Conservation (phyloP, 2,113 vertebrate genomes). For the Ceyx melanurus region DNA sequence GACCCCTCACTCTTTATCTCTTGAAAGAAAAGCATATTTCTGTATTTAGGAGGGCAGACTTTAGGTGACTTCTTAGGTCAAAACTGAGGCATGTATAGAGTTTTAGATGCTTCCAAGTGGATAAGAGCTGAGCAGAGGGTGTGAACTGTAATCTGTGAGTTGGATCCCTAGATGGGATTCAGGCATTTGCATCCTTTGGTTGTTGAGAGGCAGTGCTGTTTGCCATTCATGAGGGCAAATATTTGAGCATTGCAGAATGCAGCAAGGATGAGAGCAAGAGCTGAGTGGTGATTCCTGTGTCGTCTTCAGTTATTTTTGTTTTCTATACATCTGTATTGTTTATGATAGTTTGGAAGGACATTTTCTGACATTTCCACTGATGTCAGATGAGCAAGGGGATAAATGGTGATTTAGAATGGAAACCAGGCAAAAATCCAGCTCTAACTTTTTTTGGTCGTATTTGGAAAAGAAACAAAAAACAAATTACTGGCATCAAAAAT, state of each 20-base stretch:
- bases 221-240: neutral
- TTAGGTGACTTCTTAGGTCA: neutral
- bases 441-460: neutral
- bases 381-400: neutral
- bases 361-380: neutral
- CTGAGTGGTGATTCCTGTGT: neutral
- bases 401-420: conserved; percentile 12
- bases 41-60: neutral
- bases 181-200: neutral
- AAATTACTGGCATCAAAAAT: conserved; percentile 7
- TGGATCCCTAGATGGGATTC: neutral
- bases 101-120: neutral
- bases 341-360: neutral
- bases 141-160: neutral
- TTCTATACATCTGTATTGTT: neutral
- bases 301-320: neutral
- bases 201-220: neutral
- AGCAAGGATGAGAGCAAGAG: neutral
- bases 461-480: conserved; percentile 39
- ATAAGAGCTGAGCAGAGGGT: neutral
- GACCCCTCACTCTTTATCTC: neutral
- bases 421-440: conserved; percentile 10
- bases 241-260: neutral
- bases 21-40: neutral
- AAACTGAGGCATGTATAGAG: neutral